Evolutionary conservation across 2,797 vertebrate species (phyloP), one percentile per base, ranked within the genome.

Genomic region (Amniataba percoides): DNA sequence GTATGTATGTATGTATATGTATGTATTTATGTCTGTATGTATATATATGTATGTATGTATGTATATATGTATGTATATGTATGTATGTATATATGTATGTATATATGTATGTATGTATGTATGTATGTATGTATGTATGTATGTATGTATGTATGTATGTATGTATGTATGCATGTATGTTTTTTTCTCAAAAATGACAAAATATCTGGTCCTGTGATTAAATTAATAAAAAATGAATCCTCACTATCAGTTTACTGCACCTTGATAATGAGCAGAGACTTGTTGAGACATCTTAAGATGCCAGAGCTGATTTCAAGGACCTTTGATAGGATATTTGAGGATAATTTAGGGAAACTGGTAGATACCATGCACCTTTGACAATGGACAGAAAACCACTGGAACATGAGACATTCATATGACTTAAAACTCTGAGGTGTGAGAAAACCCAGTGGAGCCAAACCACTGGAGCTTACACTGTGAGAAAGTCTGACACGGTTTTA

Each of bases 251-350:
- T 63, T 73, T 76, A 46, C 46, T 36, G 21, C 18, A 46, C 5
- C 31, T 21, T 21, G 11, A 60, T 9, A 27, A n/a, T 27, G 31
- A 74, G n/a, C 10, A n/a, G 2, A 15, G 36, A 65, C 21, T 11
- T 23, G 7, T 19, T 11, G 31, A 52, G 16, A 55, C 25, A 40
- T 68, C 45, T 78, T 2, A 40, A 49, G 18, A 45, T 51, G 18
- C 16, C 19, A 34, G 43, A 36, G 40, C 5, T 62, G 19, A 53
- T 55, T 83, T 53, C 18, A 55, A 51, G 25, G 46, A 42, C 13
- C 69, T 83, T 42, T 73, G 48, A 57, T 2, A 31, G 5, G n/a
- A 58, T 13, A 43, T 66, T n/a, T 58, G 11, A 59, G 7, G 39
- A 36, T 36, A 7, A 52, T 36, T 52, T 18, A 40, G 2, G 6